These are phyloP conservation scores for Athalia circularis DNA, from an alignment of 2,888 invertebrate species.

Conservation along the genomic window DNA sequence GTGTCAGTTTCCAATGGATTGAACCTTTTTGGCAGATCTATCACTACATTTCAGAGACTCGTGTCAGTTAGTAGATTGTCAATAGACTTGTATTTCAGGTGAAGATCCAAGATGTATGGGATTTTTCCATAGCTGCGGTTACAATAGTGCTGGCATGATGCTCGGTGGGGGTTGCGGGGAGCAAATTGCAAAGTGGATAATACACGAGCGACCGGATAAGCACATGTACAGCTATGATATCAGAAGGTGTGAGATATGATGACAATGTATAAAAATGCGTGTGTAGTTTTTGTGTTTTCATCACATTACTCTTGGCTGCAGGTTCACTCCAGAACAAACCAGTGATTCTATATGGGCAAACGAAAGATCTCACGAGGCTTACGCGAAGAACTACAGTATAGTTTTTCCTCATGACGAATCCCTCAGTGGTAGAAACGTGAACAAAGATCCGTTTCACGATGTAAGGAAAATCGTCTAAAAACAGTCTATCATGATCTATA, in stretches of 20 bases:
- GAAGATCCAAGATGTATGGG: constrained; percentile 77
- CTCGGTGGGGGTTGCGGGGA: constrained; percentile 91
- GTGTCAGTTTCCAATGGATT: neutral
- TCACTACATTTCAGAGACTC: neutral
- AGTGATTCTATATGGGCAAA: constrained; percentile 84
- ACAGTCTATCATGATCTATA: neutral
- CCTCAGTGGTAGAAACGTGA: constrained; percentile 85
- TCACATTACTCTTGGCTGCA: constrained; percentile 53
- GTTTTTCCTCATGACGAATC: constrained; percentile 91
- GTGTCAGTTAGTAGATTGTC: neutral
- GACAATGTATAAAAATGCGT: neutral
- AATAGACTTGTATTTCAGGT: constrained; percentile 58
- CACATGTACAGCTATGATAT: constrained; percentile 93
- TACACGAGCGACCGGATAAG: constrained; percentile 86
- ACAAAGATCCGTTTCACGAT: constrained; percentile 82
- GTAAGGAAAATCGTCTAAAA: constrained; percentile 67
- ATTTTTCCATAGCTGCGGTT: constrained; percentile 90
- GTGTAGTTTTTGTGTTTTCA: neutral
- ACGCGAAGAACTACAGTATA: constrained; percentile 89
- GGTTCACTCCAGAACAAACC: constrained; percentile 86
- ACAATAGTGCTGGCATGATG: constrained; percentile 95
- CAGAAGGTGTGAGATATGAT: constrained; percentile 74
- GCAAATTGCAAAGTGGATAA: constrained; percentile 90
- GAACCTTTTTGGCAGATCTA: neutral
- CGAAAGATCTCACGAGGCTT: constrained; percentile 92